These are phyloP conservation scores for Conus canariensis DNA, from an alignment of 2,888 invertebrate genomes.

Conservation along the genomic window DNA sequence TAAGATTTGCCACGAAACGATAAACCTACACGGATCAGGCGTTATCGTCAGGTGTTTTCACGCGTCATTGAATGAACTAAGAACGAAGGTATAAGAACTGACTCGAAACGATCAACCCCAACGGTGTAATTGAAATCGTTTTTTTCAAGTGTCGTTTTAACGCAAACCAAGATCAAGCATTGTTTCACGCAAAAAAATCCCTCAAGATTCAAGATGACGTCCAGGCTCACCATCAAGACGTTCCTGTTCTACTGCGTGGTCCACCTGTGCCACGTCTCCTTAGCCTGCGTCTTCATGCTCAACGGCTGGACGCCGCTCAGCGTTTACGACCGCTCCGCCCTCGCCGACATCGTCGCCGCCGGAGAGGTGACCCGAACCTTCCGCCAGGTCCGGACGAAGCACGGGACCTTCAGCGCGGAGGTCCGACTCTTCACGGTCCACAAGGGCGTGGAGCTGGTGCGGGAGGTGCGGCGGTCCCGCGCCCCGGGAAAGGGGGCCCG, in stretches of 20 bases:
- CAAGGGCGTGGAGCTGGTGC: slow-evolving; percentile 65
- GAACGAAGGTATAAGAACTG: too few species aligned
- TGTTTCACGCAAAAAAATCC: neutral
- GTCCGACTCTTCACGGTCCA: slow-evolving; percentile 62
- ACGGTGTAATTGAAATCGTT: too few species aligned
- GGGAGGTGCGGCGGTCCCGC: slow-evolving; percentile 64
- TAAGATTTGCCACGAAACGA: too few species aligned
- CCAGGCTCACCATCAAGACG: neutral
- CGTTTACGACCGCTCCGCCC: slow-evolving; percentile 65
- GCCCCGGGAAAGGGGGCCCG: slow-evolving; percentile 46
- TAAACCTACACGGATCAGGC: too few species aligned
- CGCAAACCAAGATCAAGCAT: too few species aligned
- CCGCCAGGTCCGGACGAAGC: slow-evolving; percentile 64
- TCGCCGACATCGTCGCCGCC: slow-evolving; percentile 70
- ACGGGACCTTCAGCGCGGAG: slow-evolving; percentile 67
- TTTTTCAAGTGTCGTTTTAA: too few species aligned
- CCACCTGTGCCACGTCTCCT: slow-evolving; percentile 49
- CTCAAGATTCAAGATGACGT: neutral
- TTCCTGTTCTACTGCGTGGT: slow-evolving; percentile 42
- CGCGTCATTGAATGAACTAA: too few species aligned
- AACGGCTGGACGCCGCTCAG: slow-evolving; percentile 76
- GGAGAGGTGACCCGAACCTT: slow-evolving; percentile 65
- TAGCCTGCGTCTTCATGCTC: slow-evolving; percentile 73
- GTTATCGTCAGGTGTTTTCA: too few species aligned
- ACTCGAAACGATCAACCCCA: too few species aligned